Base-by-base conservation (phyloP, 2,888 invertebrate species). In the Ceramica pisi region DNA sequence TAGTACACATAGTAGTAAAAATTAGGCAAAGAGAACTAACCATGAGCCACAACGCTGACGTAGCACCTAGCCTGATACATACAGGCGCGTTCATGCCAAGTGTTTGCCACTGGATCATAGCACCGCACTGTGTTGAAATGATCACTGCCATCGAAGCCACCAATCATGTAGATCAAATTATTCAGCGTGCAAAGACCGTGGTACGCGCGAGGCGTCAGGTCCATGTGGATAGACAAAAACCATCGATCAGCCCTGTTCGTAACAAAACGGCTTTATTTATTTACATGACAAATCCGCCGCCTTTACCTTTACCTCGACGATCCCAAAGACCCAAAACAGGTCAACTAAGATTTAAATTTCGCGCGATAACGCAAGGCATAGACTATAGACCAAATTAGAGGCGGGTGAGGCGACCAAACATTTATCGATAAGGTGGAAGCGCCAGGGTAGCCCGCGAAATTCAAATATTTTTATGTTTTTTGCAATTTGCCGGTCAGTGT, bases 1-100 rank as follows among this genome's bases (percentile, higher is more conserved):
- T 5, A 5, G 31, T 41, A 10, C 21, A 38, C 14, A 35, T 38
- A 41, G 44, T 23, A 12, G 41, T 41, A 14, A 51, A 63, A 12
- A 23, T 44, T 41, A 46, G 21, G 0, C 3, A 26, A 57, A 46
- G 7, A 19, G 46, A 19, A 78, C 92, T 88, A 85, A 97, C 97
- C 97, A 80, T 97, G 97, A 71, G 96, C 96, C 56, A 97, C 97
- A 26, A 97, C 97, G 91, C 98, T 98, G 80, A 98, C 98, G 88
- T 98, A 97, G 93, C 98, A 98, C 80, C 98, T 95, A 9, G 97
- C 97, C 82, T 97, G 97, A 87, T 97, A 97, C 98, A 98, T 98
- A 88, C 98, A 97, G 7, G 98, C 97, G 65, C 97, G 96, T 88
- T 97, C 97, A 57, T 96, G 96, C 98, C 98, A 98, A 53, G 97